Evolutionary conservation across 2,888 invertebrate species (phyloP).

Genomic region (Cabera pusaria): DNA sequence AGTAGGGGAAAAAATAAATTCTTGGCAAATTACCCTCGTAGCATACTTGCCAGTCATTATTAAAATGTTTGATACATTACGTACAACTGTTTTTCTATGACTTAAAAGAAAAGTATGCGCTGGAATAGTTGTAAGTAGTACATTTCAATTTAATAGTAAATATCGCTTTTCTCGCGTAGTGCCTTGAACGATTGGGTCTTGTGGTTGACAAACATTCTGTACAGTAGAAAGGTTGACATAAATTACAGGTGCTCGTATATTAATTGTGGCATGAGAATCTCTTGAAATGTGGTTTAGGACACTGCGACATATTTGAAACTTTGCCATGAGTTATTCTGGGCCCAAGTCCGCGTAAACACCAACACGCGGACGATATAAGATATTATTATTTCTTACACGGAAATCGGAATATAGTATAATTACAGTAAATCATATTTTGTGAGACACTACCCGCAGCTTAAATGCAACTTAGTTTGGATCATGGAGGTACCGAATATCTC

Average conservation of each 20-base stretch:
- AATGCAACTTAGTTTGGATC: conserved; percentile 6
- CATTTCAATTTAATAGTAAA: too few species aligned
- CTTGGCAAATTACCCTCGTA: conserved; percentile 49
- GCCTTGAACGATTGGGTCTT: too few species aligned
- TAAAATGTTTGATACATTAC: conserved; percentile 23
- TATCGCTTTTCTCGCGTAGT: too few species aligned
- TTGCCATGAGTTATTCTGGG: conserved; percentile 76
- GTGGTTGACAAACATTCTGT: conserved; percentile 3
- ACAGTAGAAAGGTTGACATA: conserved; percentile 9
- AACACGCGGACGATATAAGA: conserved; percentile 44
- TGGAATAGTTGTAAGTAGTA: too few species aligned
- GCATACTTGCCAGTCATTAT: conserved; percentile 18
- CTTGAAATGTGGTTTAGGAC: conserved; percentile 64
- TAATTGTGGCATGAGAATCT: conserved; percentile 54
- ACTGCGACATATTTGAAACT: conserved; percentile 80
- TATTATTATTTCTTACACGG: conserved; percentile 54
- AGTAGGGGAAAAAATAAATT: conserved; percentile 36
- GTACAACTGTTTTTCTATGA: conserved; percentile 14
- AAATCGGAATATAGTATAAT: conserved; percentile 37
- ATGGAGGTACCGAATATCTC: too few species aligned
- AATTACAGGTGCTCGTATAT: conserved; percentile 39
- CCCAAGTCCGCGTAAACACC: conserved; percentile 68
- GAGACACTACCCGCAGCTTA: conserved; percentile 4
- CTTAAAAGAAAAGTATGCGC: not conserved
- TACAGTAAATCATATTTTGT: too few species aligned